These are phyloP conservation scores for Sarcophaga carnaria DNA, from an alignment of 2,888 invertebrate genomes.

Conservation along the genomic window DNA sequence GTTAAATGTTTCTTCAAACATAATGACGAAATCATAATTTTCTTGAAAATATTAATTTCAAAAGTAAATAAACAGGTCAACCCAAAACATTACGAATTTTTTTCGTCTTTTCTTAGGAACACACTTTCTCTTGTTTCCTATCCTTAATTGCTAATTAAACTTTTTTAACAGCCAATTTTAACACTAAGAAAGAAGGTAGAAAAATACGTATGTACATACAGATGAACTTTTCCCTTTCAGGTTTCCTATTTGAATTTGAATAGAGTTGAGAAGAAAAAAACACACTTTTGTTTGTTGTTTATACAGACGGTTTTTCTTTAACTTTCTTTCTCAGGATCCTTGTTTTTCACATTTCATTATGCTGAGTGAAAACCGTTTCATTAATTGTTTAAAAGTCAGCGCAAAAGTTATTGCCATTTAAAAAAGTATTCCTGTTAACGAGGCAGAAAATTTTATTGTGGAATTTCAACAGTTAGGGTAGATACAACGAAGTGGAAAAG, in stretches of 20 bases:
- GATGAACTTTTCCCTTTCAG: not conserved
- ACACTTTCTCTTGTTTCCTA: not conserved
- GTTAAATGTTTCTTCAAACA: too few relatives aligned
- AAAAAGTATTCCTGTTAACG: constrained; percentile 20
- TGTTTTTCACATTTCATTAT: not conserved
- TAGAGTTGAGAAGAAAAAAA: not conserved
- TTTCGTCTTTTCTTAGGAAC: not conserved
- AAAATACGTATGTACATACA: not conserved
- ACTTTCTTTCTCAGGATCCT: not conserved
- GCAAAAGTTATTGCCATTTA: constrained; percentile 16
- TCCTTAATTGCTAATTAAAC: constrained; percentile 28
- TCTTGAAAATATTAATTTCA: too few relatives aligned
- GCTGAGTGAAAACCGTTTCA: constrained; percentile 5
- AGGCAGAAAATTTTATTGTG: not conserved
- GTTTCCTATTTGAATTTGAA: not conserved
- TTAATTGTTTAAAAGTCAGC: constrained; percentile 41
- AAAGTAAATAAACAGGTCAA: constrained; percentile 9
- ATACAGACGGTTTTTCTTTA: not conserved
- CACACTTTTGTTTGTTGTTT: constrained; percentile 18
- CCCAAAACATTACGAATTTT: not conserved
- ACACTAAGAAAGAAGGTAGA: not conserved
- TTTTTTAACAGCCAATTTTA: constrained; percentile 3
- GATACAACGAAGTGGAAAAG: not conserved
- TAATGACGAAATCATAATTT: too few relatives aligned
- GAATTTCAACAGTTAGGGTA: not conserved